Evolutionary conservation across 1,140 invertebrate genomes (phyloP), one percentile per base, ranked within the genome.

Genomic region (Anadara kagoshimensis): DNA sequence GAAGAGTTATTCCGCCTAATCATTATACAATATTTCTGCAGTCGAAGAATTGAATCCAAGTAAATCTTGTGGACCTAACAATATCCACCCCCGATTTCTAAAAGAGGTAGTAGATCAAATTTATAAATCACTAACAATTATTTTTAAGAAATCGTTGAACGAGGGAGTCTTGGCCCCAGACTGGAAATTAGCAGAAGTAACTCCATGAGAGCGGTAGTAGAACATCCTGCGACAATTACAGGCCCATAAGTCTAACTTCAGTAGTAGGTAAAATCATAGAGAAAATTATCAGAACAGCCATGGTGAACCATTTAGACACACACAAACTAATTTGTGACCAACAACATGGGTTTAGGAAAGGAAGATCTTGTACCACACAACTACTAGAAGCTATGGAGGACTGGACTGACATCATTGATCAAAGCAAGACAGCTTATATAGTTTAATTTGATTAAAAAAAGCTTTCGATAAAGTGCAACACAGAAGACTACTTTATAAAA

Each of bases 191-290:
- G 62, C 62, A 22, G 7, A 44, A 12, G 49, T 64, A 7, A 54
- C 41, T 5, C 64, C 49, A 54, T 43, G 56, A 66, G 5, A 29
- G 45, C 18, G 49, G 62, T 26, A 36, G 61, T 47, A 47, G 49
- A n/a, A 43, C 22, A 16, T n/a, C 8, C 18, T 41, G 43, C 16
- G 44, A 22, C 14, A 63, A 63, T 29, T 63, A 49, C 49, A 10
- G 61, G 16, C 61, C 61, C 20, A 44, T 63, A 14, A 63, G 61
- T 63, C 44, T 63, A 18, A 63, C 61, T 20, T 63, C 61, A 51
- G 24, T 63, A 12, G n/a, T 63, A 36, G 22, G 58, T 41, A 61
- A 63, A 47, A 51, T 14, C 12, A 18, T 47, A 29, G 61, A 63
- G 41, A 63, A 63, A 36, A 45, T 63, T 16, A 29, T 63, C 4